phyloP scores from a whole-genome alignment of 1,140 invertebrate species.

The Pomacea maculata region DNA sequence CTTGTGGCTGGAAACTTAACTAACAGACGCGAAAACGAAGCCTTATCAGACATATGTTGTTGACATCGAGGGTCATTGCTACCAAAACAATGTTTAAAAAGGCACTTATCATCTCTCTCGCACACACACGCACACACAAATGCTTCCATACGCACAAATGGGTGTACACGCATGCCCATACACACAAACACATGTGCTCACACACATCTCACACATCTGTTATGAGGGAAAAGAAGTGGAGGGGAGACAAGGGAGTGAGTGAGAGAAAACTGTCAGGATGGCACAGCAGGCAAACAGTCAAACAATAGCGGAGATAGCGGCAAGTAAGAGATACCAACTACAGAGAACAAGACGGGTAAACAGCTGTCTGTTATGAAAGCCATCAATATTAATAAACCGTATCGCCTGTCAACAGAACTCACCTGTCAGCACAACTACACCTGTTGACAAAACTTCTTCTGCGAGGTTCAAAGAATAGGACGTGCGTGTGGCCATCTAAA shows the following conservation, averaged over 20 bases:
- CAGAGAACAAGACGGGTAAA: background rate
- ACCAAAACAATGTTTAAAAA: too few species aligned
- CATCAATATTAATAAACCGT: too few species aligned
- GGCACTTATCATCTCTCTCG: background rate
- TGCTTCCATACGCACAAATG: background rate
- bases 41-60: too few species aligned
- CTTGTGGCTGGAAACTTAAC: too few species aligned
- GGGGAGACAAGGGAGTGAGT: too few species aligned
- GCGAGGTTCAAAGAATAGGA: background rate
- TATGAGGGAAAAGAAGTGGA: too few species aligned
- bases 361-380: too few species aligned
- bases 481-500: background rate
- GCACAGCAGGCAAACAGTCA: too few species aligned
- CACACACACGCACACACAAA: conserved; percentile 1
- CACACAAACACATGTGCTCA: background rate
- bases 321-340: background rate
- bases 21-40: too few species aligned
- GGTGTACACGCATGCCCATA: background rate
- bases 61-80: too few species aligned
- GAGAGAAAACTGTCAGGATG: too few species aligned
- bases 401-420: background rate
- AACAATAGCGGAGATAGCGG: too few species aligned
- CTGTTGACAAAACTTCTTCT: conserved; percentile 2
- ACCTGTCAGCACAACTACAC: conserved; percentile 5
- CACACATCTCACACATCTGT: background rate